phyloP scores from a whole-genome alignment of 2,113 vertebrate species.

The Ceyx margarethae region DNA sequence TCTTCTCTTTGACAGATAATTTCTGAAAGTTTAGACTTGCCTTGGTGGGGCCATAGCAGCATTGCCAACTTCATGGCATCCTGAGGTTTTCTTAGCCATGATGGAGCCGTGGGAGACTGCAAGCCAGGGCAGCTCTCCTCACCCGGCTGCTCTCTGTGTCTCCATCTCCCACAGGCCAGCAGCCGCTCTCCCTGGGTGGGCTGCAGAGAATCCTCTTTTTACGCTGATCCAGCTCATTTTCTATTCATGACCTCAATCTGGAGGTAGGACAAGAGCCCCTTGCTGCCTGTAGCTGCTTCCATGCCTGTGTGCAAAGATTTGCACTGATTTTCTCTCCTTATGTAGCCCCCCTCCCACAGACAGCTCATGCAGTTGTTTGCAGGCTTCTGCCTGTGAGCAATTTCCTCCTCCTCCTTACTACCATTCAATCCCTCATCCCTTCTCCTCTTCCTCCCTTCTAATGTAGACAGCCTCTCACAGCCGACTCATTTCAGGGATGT shows the following conservation, averaged over 20 bases:
- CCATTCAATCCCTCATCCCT: not conserved
- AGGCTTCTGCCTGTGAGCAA: not conserved
- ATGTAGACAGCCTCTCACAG: conserved; percentile 28
- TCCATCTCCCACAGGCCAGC: accelerated
- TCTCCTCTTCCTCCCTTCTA: not conserved
- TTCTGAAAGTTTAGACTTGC: not conserved
- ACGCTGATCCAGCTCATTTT: not conserved
- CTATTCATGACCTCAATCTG: not conserved
- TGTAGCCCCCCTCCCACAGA: not conserved
- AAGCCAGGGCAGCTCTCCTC: not conserved
- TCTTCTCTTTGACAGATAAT: not conserved
- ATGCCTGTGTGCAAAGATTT: not conserved
- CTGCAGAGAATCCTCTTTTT: not conserved
- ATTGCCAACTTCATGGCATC: not conserved
- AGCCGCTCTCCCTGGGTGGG: not conserved
- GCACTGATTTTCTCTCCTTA: not conserved
- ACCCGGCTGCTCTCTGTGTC: accelerated
- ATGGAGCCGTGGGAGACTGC: accelerated
- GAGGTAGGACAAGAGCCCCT: not conserved
- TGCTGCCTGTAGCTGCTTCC: not conserved
- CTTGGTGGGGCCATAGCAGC: not conserved
- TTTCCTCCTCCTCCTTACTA: not conserved
- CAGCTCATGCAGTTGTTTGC: not conserved
- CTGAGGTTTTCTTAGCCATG: not conserved
- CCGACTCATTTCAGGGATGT: conserved; percentile 41